Percentiles rank a stretch among this genome's conserved stretches.
These are phyloP conservation scores for Mus spicilegus DNA, from an alignment of 2,113 vertebrate species.

Conservation along the genomic window DNA sequence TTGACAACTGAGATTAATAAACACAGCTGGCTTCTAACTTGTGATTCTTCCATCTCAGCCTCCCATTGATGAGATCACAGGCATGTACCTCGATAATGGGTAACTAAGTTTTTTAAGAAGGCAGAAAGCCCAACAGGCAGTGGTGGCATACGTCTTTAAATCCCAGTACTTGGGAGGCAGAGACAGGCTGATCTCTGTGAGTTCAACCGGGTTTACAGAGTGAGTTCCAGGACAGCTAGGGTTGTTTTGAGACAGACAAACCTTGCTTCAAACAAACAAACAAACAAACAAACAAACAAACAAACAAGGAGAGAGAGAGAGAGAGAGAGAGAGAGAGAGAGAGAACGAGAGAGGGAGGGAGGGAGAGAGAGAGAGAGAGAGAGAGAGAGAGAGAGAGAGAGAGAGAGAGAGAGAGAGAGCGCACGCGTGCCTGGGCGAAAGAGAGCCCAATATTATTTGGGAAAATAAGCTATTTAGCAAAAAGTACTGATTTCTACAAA, in stretches of 20 bases:
- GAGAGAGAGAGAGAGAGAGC: too few relatives aligned
- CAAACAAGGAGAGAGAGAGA: not conserved
- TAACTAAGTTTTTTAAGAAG: not conserved
- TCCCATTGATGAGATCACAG: not conserved
- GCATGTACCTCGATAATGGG: not conserved
- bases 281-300: not conserved
- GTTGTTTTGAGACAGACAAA: not conserved
- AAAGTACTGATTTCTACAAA: not conserved
- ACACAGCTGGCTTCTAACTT: not conserved
- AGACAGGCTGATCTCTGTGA: not conserved
- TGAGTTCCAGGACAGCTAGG: not conserved
- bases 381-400: too few relatives aligned
- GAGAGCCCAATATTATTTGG: too few relatives aligned
- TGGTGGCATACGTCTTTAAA: not conserved
- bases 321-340: too few relatives aligned
- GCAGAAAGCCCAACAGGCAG: not conserved
- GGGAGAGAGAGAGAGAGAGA: too few relatives aligned
- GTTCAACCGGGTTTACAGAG: not conserved
- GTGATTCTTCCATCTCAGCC: not conserved
- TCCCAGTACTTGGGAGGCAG: not conserved
- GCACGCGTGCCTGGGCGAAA: too few relatives aligned
- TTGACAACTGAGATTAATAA: not conserved
- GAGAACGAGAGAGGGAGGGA: too few relatives aligned
- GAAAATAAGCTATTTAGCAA: not conserved
- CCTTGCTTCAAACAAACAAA: not conserved